Evolutionary conservation across 2,113 vertebrate genomes (phyloP).

Genomic region (Carlito syrichta): DNA sequence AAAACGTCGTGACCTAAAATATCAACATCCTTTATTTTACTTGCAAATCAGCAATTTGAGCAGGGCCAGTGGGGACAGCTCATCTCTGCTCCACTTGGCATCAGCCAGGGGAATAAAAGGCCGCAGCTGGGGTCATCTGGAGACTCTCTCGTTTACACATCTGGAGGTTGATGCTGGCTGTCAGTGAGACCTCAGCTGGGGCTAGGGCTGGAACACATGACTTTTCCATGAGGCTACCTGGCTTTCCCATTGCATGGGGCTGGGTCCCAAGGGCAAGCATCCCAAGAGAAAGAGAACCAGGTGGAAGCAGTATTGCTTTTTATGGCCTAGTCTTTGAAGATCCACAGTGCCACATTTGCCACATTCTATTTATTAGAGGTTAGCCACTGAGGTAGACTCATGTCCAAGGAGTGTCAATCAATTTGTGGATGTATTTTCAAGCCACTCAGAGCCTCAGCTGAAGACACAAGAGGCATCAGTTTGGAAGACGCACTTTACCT

Average conservation of each 20-base stretch:
- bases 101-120: neutral
- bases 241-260: neutral
- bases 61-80: neutral
- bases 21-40: constrained; percentile 20
- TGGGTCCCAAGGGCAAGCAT: neutral
- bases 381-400: neutral
- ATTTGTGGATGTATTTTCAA: neutral
- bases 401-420: neutral
- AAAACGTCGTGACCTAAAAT: neutral
- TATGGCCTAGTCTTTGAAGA: neutral
- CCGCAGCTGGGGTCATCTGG: neutral
- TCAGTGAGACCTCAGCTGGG: neutral
- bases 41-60: neutral
- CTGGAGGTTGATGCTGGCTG: neutral
- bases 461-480: neutral
- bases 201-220: fast-evolving
- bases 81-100: neutral
- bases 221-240: neutral
- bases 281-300: neutral
- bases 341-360: neutral
- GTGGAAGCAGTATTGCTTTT: neutral
- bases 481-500: neutral
- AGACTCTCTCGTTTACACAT: neutral
- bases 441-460: neutral
- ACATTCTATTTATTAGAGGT: neutral